phyloP scores from a whole-genome alignment of 1,140 invertebrate genomes.

The Papilio polyxenes region DNA sequence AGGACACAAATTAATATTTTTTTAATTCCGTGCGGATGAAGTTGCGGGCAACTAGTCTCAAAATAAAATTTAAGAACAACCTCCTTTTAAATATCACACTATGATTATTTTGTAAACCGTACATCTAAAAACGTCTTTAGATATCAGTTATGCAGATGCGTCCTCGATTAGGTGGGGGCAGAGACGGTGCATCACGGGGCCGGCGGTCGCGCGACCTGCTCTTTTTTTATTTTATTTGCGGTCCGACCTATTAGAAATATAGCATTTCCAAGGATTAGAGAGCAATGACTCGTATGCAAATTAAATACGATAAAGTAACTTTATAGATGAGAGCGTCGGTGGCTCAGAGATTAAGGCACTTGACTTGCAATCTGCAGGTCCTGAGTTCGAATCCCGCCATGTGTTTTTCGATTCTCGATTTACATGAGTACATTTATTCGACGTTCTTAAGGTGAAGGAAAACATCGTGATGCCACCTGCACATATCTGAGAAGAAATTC shows the following conservation, averaged over 20 bases:
- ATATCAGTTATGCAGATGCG: constrained; percentile 6
- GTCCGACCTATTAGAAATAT: constrained; percentile 9
- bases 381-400: too few relatives aligned
- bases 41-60: too few relatives aligned
- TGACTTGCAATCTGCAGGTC: too few relatives aligned
- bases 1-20: too few relatives aligned
- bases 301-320: background rate
- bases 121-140: background rate
- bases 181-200: constrained; percentile 1
- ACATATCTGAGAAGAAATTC: too few relatives aligned
- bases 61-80: background rate
- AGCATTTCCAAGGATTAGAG: constrained; percentile 6
- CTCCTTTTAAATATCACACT: background rate
- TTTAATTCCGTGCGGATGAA: too few relatives aligned
- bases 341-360: too few relatives aligned
- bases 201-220: background rate
- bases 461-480: too few relatives aligned
- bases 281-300: background rate
- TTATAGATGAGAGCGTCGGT: background rate
- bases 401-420: too few relatives aligned
- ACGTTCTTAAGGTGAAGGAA: too few relatives aligned
- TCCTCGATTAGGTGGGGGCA: background rate
- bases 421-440: too few relatives aligned
- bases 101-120: background rate
- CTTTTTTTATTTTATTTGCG: constrained; percentile 3